Evolutionary conservation across 2,888 invertebrate species (phyloP), one percentile per base, ranked within the genome.

Genomic region (Heliconius charithonia): DNA sequence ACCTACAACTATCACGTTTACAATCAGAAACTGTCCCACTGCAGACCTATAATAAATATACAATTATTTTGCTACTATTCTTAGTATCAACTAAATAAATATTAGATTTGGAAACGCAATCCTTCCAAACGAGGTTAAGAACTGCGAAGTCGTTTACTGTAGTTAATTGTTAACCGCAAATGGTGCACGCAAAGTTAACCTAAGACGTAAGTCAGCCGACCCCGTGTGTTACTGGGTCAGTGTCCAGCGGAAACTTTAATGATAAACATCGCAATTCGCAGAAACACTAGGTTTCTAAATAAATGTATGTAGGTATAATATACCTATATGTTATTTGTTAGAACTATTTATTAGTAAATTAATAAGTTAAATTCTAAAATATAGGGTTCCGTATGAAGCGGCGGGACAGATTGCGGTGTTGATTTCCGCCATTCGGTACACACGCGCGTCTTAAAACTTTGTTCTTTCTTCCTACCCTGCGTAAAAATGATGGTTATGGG

Each of bases 181-280:
- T 72, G 71, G 65, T 41, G 66, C 59, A 78, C 80, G 76, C 78
- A 65, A 78, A 76, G 62, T 69, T 78, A 78, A 73, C 76, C 78
- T 41, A 41, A 67, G 85, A 85, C 85, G 86, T 85, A 85, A 62
- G 27, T 74, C 85, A 62, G 27, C 63, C 25, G 62, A 62, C 62
- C 74, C 41, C 63, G 80, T 80, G 81, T 75, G 75, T 81, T 78
- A 76, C 75, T 82, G 75, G 81, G 80, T 81, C 83, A 85, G 41
- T 74, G 74, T 74, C 74, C 72, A 63, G 13, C 27, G 22, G 32
- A 62, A 62, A 41, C 63, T 25, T 73, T 37, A 63, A 63, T 19
- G 63, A 74, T 63, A 63, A 74, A 74, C 27, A 63, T 45, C 63
- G 37, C 59, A 29, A 59, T 72, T 59, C 72, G 59, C n/a, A 72